phyloP scores from a whole-genome alignment of 2,797 vertebrate genomes.

The Acomys russatus region DNA sequence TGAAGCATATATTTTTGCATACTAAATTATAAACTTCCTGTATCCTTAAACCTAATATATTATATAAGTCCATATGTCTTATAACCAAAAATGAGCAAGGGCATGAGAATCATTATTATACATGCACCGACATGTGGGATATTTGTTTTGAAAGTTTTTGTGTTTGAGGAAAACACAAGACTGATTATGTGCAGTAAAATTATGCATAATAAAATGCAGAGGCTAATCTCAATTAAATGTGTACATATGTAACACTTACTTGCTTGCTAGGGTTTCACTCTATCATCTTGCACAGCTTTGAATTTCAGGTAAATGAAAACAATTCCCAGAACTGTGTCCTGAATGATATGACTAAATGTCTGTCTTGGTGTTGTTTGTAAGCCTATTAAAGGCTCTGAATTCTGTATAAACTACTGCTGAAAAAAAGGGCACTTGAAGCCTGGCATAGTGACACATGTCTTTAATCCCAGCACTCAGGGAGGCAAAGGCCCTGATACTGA shows the following conservation, averaged over 20 bases:
- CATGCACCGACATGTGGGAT: background rate
- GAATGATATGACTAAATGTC: background rate
- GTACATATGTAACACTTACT: background rate
- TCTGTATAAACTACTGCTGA: background rate
- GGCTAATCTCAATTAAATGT: slow-evolving; percentile 19
- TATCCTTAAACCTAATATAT: background rate
- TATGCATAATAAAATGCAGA: slow-evolving; percentile 27
- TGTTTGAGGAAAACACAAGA: background rate
- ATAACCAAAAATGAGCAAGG: background rate
- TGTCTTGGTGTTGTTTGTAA: slow-evolving; percentile 11
- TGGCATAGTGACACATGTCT: too few relatives aligned
- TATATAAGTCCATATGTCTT: background rate
- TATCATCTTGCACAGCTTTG: background rate
- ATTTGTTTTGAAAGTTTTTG: slow-evolving; percentile 21
- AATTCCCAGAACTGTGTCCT: background rate
- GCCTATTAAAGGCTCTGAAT: background rate
- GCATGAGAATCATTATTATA: background rate
- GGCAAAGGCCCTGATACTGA: background rate
- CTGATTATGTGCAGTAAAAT: slow-evolving; percentile 10
- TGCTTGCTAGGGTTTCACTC: background rate
- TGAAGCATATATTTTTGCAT: background rate
- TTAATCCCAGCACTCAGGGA: too few relatives aligned
- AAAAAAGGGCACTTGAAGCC: slow-evolving; percentile 28
- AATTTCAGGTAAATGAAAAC: slow-evolving; percentile 38
- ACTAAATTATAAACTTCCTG: slow-evolving; percentile 13